Conservation (phyloP, 1,140 invertebrate genomes). For the Acromyrmex charruanus region DNA sequence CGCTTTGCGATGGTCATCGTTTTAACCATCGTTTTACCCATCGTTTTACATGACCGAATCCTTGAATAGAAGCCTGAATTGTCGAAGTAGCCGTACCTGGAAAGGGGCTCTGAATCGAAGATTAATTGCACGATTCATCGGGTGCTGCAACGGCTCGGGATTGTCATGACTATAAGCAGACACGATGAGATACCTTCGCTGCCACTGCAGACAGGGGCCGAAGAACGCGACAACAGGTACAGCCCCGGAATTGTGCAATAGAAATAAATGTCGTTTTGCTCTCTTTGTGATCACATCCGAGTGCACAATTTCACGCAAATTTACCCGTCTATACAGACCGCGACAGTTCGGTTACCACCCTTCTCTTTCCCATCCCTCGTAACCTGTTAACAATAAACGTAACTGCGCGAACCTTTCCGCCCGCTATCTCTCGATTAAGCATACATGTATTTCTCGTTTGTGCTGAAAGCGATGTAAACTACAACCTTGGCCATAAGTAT, state of each 20-base stretch:
- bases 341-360: slow-evolving; percentile 13
- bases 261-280: slow-evolving; percentile 50
- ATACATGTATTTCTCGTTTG: neutral
- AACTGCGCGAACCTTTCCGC: neutral
- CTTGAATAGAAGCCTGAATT: slow-evolving; percentile 70
- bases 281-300: slow-evolving; percentile 25
- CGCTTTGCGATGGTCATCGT: slow-evolving; percentile 73
- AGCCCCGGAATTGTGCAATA: slow-evolving; percentile 46
- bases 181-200: slow-evolving; percentile 71
- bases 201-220: neutral
- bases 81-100: slow-evolving; percentile 62
- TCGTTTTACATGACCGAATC: slow-evolving; percentile 62
- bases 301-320: slow-evolving; percentile 53
- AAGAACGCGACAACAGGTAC: slow-evolving; percentile 43
- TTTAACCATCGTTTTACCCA: slow-evolving; percentile 23
- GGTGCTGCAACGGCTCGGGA: slow-evolving; percentile 18
- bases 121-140: slow-evolving; percentile 78
- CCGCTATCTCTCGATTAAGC: neutral
- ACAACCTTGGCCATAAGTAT: no score
- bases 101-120: slow-evolving; percentile 73
- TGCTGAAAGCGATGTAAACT: neutral
- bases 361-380: neutral
- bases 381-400: slow-evolving; percentile 9
- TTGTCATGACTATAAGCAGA: slow-evolving; percentile 67
- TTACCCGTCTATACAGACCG: slow-evolving; percentile 1